Evolutionary conservation across 2,113 vertebrate genomes (phyloP).

Genomic region (Haplotaxodon microlepis): DNA sequence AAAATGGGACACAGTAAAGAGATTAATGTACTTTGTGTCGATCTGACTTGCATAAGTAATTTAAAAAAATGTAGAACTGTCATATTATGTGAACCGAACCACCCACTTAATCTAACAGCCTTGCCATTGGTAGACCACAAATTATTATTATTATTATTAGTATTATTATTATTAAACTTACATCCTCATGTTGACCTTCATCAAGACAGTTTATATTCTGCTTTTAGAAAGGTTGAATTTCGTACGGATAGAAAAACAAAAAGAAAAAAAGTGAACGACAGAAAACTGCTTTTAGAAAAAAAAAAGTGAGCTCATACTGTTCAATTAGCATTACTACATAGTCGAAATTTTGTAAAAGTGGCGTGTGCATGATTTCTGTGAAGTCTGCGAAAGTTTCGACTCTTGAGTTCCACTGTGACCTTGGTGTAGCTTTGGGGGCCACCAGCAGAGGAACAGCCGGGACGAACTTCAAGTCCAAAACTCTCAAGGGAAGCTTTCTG

Average conservation of each 20-base stretch:
- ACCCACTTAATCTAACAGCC: background rate
- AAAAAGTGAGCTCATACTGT: background rate
- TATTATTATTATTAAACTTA: background rate
- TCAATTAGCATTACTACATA: background rate
- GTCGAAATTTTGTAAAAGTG: background rate
- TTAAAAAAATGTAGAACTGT: background rate
- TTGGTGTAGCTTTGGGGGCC: constrained; percentile 32
- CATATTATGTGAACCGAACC: background rate
- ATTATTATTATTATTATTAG: background rate
- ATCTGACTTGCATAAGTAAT: background rate
- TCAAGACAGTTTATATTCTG: background rate
- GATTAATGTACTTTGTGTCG: background rate
- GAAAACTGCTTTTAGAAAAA: background rate
- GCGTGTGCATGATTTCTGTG: background rate
- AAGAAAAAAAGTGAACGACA: background rate
- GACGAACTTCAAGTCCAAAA: constrained; percentile 78
- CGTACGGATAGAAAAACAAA: background rate
- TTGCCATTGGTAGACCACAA: background rate
- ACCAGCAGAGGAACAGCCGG: constrained; percentile 55
- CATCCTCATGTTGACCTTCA: background rate
- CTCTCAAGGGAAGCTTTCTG: constrained; percentile 79
- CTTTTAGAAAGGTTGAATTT: background rate
- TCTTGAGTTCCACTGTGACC: constrained; percentile 32
- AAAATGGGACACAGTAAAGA: background rate
- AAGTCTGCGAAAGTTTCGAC: constrained; percentile 24